Conservation (phyloP, 2,113 vertebrate species). For the Periophthalmus modestus region DNA sequence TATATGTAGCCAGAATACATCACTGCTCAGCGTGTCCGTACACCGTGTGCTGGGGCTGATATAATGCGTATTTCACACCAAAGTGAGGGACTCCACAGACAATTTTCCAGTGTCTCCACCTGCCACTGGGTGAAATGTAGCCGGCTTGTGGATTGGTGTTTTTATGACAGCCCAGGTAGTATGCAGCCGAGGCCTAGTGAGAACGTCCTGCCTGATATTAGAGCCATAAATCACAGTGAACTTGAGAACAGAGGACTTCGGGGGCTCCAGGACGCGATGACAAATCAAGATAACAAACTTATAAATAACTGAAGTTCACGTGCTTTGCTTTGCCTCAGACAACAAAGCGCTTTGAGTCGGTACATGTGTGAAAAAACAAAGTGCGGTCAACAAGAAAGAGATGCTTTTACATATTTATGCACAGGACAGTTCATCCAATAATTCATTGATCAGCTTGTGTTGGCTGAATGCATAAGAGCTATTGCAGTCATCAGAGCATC, state of each 20-base stretch:
- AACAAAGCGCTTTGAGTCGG: not conserved
- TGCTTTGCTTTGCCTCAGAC: slow-evolving; percentile 1
- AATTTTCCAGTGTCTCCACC: slow-evolving; percentile 59
- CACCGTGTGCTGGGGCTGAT: slow-evolving; percentile 29
- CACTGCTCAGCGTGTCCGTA: not conserved
- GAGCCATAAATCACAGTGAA: slow-evolving; percentile 70
- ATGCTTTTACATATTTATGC: slow-evolving; percentile 24
- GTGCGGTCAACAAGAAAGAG: slow-evolving; percentile 15
- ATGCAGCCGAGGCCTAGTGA: slow-evolving; percentile 47
- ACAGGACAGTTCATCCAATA: slow-evolving; percentile 26
- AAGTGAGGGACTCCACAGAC: slow-evolving; percentile 43
- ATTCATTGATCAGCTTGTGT: slow-evolving; percentile 41
- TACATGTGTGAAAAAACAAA: slow-evolving; percentile 3
- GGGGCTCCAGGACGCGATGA: slow-evolving; percentile 39
- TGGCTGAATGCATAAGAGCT: slow-evolving; percentile 58
- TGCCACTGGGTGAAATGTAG: slow-evolving; percentile 59
- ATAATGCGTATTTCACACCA: slow-evolving; percentile 42
- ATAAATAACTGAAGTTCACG: slow-evolving; percentile 35
- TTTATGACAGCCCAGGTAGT: slow-evolving; percentile 66
- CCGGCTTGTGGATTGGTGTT: slow-evolving; percentile 59
- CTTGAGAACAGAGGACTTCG: slow-evolving; percentile 56
- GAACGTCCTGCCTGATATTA: slow-evolving; percentile 70
- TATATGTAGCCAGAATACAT: slow-evolving; percentile 21
- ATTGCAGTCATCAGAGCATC: slow-evolving; percentile 36
- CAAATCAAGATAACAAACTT: slow-evolving; percentile 63